A percentile compares a stretch with the other conserved stretches of the same genome.
Evolutionary conservation across 92 coral and sea anemone species (phyloP).

Genomic region (Hydrozoanthus gracilis): DNA sequence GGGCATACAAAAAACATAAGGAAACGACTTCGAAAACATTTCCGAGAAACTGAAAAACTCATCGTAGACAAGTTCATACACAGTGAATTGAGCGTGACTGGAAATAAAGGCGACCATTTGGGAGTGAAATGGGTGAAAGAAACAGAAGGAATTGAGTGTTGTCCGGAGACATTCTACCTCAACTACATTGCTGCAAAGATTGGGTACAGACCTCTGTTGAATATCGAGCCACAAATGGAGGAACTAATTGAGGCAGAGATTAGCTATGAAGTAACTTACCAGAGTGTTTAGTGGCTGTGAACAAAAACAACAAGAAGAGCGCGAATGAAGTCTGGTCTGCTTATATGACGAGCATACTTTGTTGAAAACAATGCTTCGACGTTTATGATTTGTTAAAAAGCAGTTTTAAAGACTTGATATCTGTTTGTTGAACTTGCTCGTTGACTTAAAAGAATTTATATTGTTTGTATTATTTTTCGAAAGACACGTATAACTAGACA

Average conservation of each 20-base stretch:
- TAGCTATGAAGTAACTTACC: constrained; percentile 31
- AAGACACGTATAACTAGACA: too few relatives aligned
- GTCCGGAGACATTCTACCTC: constrained; percentile 43
- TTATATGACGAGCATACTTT: too few relatives aligned
- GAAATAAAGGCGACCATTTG: constrained; percentile 32
- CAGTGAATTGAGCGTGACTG: constrained; percentile 42
- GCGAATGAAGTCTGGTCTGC: too few relatives aligned
- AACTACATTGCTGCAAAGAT: constrained; percentile 44
- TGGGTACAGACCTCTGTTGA: constrained; percentile 41
- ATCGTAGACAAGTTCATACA: constrained; percentile 43
- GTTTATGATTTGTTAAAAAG: too few relatives aligned
- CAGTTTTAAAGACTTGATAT: too few relatives aligned
- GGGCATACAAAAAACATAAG: constrained; percentile 42
- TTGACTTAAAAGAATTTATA: too few relatives aligned
- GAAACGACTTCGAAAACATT: constrained; percentile 38
- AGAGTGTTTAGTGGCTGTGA: not conserved
- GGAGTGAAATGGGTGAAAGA: constrained; percentile 43
- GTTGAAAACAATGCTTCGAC: too few relatives aligned
- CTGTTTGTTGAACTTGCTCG: too few relatives aligned
- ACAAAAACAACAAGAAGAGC: not conserved
- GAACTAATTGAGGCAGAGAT: constrained; percentile 39
- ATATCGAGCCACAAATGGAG: constrained; percentile 45
- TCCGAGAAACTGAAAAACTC: constrained; percentile 39
- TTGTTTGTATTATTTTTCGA: too few relatives aligned
- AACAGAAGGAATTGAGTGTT: constrained; percentile 34